These are phyloP conservation scores for Uromys caudimaculatus DNA, from an alignment of 2,797 vertebrate genomes.

Conservation along the genomic window DNA sequence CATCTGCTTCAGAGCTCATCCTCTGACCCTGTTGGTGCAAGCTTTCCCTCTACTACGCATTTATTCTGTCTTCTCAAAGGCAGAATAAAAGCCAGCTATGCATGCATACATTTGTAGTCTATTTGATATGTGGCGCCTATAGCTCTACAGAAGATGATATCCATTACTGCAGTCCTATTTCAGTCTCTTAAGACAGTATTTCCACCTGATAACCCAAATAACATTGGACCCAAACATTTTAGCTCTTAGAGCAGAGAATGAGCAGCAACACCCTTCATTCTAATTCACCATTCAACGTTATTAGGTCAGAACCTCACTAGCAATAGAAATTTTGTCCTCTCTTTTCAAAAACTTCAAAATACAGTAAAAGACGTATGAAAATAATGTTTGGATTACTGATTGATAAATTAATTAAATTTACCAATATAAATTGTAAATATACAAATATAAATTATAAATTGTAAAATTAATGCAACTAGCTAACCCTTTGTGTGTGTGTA, in stretches of 20 bases:
- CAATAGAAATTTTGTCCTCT: not conserved
- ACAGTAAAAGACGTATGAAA: not conserved
- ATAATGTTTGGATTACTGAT: not conserved
- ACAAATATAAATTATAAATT: too few species aligned
- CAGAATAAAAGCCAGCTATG: not conserved
- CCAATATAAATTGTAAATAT: too few species aligned
- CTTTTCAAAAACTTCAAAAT: constrained; percentile 27
- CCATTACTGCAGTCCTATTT: not conserved
- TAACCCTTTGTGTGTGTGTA: not conserved
- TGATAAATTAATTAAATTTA: not conserved
- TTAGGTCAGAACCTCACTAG: not conserved
- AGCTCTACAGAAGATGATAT: not conserved
- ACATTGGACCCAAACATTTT: not conserved
- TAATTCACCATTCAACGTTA: not conserved
- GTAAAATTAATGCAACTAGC: not conserved
- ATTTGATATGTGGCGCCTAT: not conserved
- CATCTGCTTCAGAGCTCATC: not conserved
- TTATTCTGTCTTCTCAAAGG: not conserved
- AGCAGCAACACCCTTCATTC: not conserved
- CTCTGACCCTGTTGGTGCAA: not conserved
- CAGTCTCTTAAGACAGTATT: not conserved
- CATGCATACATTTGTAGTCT: not conserved
- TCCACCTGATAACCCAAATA: not conserved
- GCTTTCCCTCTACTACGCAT: not conserved
- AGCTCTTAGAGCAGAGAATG: not conserved